Percentiles rank a stretch among this genome's conserved stretches.
Evolutionary conservation across 2,113 vertebrate species (phyloP).

Genomic region (Leptodactylus fuscus): DNA sequence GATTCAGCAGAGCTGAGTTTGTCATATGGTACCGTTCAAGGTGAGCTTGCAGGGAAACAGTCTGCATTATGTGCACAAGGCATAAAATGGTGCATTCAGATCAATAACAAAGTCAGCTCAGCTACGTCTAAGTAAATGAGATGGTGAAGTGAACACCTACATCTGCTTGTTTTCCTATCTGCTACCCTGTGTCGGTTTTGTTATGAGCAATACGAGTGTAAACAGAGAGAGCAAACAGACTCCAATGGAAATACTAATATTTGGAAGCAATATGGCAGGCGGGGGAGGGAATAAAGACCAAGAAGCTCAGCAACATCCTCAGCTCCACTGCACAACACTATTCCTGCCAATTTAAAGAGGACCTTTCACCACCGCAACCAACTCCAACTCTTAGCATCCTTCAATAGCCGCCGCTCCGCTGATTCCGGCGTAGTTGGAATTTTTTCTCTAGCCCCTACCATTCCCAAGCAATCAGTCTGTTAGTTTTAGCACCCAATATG

Average conservation of each 20-base stretch:
- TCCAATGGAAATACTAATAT: constrained; percentile 45
- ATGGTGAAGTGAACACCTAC: neutral
- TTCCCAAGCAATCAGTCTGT: too few species aligned
- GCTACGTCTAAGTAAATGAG: neutral
- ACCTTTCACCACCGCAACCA: too few species aligned
- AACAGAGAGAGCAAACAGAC: constrained; percentile 14
- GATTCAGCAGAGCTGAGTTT: neutral
- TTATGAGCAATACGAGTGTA: constrained; percentile 8
- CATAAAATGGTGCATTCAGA: neutral
- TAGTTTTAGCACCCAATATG: too few species aligned
- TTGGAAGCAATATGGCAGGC: constrained; percentile 3
- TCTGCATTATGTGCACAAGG: neutral
- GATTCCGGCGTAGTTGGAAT: too few species aligned
- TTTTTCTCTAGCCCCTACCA: too few species aligned
- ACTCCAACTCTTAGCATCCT: too few species aligned
- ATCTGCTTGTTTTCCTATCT: neutral
- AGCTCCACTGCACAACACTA: neutral
- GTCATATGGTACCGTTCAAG: neutral
- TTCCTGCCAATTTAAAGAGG: too few species aligned
- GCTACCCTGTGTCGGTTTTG: neutral
- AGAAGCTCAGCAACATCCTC: neutral
- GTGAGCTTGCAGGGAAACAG: neutral
- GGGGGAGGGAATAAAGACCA: neutral
- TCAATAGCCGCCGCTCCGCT: too few species aligned
- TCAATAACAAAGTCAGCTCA: neutral